Base-by-base conservation (phyloP, 1,140 invertebrate genomes). In the Zaprionus vittiger region DNA sequence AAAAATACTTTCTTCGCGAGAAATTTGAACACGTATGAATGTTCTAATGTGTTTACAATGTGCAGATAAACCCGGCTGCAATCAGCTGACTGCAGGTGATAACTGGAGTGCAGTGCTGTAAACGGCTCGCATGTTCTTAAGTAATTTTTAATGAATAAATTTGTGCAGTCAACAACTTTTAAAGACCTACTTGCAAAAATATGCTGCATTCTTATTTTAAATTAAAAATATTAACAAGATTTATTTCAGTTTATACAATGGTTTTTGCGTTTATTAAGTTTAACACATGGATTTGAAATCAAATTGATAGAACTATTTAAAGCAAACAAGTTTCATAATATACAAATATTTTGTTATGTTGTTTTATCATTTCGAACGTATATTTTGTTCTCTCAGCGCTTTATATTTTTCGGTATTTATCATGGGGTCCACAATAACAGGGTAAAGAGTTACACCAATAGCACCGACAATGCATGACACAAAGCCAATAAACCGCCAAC, bases 361-460 rank as follows among this genome's bases (percentile, higher is more conserved):
- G 20, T 54, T 52, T 28, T 34, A 5, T 49, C 59, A 80, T 65
- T 77, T 80, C 11, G 56, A 24, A 11, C 17, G 73, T 17, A 56
- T 90, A 47, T 67, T 85, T 22, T 79, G 73, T 47, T 86, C 83
- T 64, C 81, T 84, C 12, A 91, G 49, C 94, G 95, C 72, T 60
- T 91, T 95, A 73, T 95, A 96, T 71, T 94, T 93, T 17, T 96
- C 94, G 44, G 94, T 91, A 92, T 96, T 93, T 2, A 95, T 82
- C 93, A 96, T 95, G 5, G 96, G 96, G 61, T 94, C 92, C 61
- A 97, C 94, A 22, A 95, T 93, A 66, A 95, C 93, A 3, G 95
- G 94, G 85, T 96, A 96, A 4, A 95, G 73, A 0, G 94, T 93
- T 34, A 94, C 4, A 34, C 93, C 93, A 47, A 96, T 93, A 14